These are phyloP conservation scores for Lordiphosa stackelbergi DNA, from an alignment of 1,140 invertebrate genomes.

Conservation along the genomic window DNA sequence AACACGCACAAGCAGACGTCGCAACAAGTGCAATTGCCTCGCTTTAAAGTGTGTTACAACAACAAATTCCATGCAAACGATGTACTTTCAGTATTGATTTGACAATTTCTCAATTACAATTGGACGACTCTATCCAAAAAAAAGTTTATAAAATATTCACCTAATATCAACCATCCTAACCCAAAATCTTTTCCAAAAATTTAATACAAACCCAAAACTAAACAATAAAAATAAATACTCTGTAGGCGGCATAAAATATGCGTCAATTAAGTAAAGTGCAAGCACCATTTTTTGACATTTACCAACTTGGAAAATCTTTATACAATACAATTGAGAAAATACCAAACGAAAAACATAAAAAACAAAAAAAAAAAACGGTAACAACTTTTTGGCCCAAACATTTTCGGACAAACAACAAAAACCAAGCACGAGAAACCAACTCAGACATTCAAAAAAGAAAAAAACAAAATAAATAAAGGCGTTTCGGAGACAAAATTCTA, in stretches of 20 bases:
- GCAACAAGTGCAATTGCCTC: too few species aligned
- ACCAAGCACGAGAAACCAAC: constrained; percentile 36
- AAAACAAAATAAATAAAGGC: constrained; percentile 57
- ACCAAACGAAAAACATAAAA: constrained; percentile 30
- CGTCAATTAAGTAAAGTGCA: constrained; percentile 60
- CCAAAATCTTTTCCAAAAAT: neutral
- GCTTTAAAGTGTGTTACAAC: too few species aligned
- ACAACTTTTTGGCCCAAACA: constrained; percentile 44
- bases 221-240: constrained; percentile 19
- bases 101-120: too few species aligned
- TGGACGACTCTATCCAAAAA: too few species aligned
- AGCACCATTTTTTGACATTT: constrained; percentile 27
- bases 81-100: too few species aligned
- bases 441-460: constrained; percentile 41
- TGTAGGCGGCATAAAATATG: constrained; percentile 39
- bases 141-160: too few species aligned
- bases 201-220: constrained; percentile 12
- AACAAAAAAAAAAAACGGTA: constrained; percentile 12
- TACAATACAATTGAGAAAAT: constrained; percentile 4
- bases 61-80: too few species aligned
- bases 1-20: too few species aligned
- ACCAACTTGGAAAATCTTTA: constrained; percentile 25
- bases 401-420: constrained; percentile 27
- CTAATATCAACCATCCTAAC: too few species aligned
- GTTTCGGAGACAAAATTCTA: constrained; percentile 78